Evolutionary conservation across 1,140 invertebrate genomes (phyloP).

Genomic region (Drosophila sproati): DNA sequence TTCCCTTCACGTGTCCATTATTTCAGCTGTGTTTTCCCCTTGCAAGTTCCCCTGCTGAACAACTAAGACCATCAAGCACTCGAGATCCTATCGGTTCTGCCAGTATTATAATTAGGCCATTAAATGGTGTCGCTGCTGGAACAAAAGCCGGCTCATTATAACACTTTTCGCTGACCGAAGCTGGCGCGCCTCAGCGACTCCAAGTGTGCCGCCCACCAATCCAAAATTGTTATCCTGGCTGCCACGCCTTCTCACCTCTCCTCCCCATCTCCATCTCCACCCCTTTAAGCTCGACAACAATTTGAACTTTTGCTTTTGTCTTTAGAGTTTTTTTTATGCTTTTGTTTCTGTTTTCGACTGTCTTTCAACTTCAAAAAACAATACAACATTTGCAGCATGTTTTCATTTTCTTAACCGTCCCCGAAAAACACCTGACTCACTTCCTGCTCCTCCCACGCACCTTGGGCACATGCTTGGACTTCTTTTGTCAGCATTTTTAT

Average conservation of each 20-base stretch:
- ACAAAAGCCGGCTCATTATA: slow-evolving; percentile 57
- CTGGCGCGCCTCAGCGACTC: slow-evolving; percentile 27
- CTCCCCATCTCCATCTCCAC: too few relatives aligned
- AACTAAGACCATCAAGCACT: slow-evolving; percentile 12
- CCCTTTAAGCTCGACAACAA: slow-evolving; percentile 29
- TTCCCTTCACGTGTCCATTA: neutral
- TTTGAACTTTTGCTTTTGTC: slow-evolving; percentile 54
- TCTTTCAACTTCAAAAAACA: slow-evolving; percentile 50
- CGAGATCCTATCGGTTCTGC: slow-evolving; percentile 13
- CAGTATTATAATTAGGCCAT: slow-evolving; percentile 39
- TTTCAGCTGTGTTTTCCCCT: neutral
- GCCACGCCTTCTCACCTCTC: neutral
- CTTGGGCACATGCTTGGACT: neutral
- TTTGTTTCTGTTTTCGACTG: neutral
- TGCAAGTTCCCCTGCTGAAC: neutral
- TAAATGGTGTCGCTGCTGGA: slow-evolving; percentile 27
- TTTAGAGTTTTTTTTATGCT: slow-evolving; percentile 16
- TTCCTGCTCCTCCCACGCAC: neutral
- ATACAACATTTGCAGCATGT: slow-evolving; percentile 56
- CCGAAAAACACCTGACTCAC: slow-evolving; percentile 15
- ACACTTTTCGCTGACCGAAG: slow-evolving; percentile 48
- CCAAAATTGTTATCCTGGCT: neutral
- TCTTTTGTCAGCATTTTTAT: slow-evolving; percentile 52
- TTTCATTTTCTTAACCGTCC: slow-evolving; percentile 32
- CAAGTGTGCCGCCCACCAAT: slow-evolving; percentile 1